phyloP scores from a whole-genome alignment of 1,140 invertebrate species.

The Drosophila seguyi region DNA sequence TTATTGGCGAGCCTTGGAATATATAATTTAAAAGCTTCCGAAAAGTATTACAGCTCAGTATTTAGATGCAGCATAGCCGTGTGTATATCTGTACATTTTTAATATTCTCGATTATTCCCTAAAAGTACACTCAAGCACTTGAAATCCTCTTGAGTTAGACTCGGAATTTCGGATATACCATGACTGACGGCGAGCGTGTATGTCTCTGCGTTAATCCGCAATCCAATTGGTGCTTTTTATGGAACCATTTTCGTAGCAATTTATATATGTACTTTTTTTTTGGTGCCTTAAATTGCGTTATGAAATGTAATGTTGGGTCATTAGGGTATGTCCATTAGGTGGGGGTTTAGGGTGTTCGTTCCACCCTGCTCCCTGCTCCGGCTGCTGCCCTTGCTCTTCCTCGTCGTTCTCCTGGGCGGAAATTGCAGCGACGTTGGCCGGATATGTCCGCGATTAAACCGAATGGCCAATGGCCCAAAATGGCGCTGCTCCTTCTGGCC shows the following conservation, averaged over 20 bases:
- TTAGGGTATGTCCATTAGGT: constrained; percentile 71
- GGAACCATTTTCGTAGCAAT: constrained; percentile 60
- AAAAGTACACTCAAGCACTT: constrained; percentile 11
- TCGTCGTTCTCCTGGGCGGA: constrained; percentile 43
- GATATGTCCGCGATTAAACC: constrained; percentile 73
- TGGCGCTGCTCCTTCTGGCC: constrained; percentile 2
- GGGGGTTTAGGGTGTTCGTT: not conserved
- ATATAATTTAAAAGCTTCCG: constrained; percentile 2
- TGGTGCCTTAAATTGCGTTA: constrained; percentile 73
- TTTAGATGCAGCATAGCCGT: not conserved
- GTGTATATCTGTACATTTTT: not conserved
- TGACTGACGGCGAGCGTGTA: not conserved
- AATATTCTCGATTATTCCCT: constrained; percentile 1
- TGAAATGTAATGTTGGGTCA: constrained; percentile 80
- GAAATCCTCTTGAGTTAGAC: constrained; percentile 26
- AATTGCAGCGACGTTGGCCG: constrained; percentile 68
- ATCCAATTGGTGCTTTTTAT: constrained; percentile 68
- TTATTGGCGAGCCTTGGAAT: constrained; percentile 23
- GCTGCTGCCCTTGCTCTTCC: constrained; percentile 22
- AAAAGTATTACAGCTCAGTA: not conserved
- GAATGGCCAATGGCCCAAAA: constrained; percentile 64
- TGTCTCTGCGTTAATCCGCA: constrained; percentile 61
- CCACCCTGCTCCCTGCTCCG: not conserved
- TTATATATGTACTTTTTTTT: constrained; percentile 44
- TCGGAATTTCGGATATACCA: not conserved